A percentile compares a stretch with the other conserved stretches of the same genome.
These are phyloP conservation scores for Plutomurus gul DNA, from an alignment of 1,140 invertebrate genomes.

Conservation along the genomic window DNA sequence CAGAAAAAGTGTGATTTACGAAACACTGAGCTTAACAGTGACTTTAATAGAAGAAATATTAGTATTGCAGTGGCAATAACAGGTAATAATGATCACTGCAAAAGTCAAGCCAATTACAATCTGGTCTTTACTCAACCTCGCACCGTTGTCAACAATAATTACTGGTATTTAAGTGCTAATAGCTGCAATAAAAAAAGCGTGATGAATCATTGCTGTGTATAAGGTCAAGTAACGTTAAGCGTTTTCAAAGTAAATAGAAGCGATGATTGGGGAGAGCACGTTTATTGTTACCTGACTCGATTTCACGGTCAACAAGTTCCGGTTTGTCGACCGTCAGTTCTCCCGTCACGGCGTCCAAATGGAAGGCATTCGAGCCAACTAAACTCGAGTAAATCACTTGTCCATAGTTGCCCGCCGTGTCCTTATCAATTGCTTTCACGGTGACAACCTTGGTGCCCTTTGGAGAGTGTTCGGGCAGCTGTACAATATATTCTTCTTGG, in stretches of 20 bases:
- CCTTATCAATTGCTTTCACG: constrained; percentile 60
- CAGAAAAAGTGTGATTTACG: too few relatives aligned
- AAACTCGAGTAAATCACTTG: constrained; percentile 77
- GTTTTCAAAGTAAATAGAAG: background rate
- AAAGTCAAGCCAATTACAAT: too few relatives aligned
- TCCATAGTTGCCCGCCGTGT: constrained; percentile 60
- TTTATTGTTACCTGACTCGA: constrained; percentile 62
- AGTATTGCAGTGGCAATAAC: too few relatives aligned
- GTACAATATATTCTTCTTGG: constrained; percentile 71
- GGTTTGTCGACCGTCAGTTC: constrained; percentile 75
- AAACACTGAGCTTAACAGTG: too few relatives aligned
- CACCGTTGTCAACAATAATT: too few relatives aligned
- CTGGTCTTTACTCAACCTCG: too few relatives aligned
- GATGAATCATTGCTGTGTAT: too few relatives aligned
- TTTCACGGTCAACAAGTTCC: constrained; percentile 79
- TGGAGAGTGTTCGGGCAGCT: constrained; percentile 77
- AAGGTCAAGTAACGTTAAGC: too few relatives aligned
- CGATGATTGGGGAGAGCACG: background rate
- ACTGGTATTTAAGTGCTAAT: too few relatives aligned
- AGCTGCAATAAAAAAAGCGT: too few relatives aligned
- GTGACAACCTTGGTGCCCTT: constrained; percentile 73
- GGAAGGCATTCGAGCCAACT: constrained; percentile 75
- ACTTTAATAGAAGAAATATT: too few relatives aligned
- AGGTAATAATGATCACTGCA: too few relatives aligned
- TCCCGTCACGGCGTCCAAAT: constrained; percentile 77